Conservation (phyloP, 2,888 invertebrate genomes). For the Trichacis sp. region DNA sequence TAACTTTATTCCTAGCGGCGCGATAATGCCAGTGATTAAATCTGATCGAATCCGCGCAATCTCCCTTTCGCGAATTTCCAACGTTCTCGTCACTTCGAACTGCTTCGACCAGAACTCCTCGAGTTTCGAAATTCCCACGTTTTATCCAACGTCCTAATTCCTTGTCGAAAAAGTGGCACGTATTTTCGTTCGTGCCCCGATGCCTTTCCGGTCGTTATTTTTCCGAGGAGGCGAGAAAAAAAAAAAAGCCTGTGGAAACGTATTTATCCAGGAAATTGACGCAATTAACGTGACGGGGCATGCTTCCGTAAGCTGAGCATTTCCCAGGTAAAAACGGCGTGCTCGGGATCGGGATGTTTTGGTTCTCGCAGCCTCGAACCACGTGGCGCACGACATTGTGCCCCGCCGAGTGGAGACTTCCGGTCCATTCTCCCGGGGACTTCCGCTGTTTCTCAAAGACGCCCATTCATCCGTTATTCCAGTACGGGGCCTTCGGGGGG, state of each 20-base stretch:
- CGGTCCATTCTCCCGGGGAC: slow-evolving; percentile 60
- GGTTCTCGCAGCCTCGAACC: slow-evolving; percentile 53
- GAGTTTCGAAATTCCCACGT: too few species aligned
- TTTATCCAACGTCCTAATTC: too few species aligned
- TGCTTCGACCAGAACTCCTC: too few species aligned
- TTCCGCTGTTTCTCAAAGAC: slow-evolving; percentile 63
- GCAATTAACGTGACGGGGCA: slow-evolving; percentile 42
- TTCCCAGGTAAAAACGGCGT: slow-evolving; percentile 48
- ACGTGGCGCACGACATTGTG: slow-evolving; percentile 50
- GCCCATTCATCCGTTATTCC: slow-evolving; percentile 61
- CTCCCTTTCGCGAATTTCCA: not conserved
- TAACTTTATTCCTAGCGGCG: too few species aligned
- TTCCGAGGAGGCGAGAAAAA: not conserved
- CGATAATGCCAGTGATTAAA: slow-evolving; percentile 36
- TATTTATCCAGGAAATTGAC: slow-evolving; percentile 3
- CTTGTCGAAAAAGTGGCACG: too few species aligned
- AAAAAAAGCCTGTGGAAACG: slow-evolving; percentile 2
- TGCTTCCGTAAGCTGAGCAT: slow-evolving; percentile 24
- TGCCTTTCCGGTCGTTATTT: not conserved
- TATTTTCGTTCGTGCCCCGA: not conserved
- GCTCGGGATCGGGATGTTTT: slow-evolving; percentile 54
- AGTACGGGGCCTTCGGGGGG: slow-evolving; percentile 44
- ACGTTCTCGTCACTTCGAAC: too few species aligned
- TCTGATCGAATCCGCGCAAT: slow-evolving; percentile 16
- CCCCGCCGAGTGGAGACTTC: slow-evolving; percentile 58